phyloP scores from a whole-genome alignment of 2,888 invertebrate genomes.

The Parapristionchus giblindavisi region DNA sequence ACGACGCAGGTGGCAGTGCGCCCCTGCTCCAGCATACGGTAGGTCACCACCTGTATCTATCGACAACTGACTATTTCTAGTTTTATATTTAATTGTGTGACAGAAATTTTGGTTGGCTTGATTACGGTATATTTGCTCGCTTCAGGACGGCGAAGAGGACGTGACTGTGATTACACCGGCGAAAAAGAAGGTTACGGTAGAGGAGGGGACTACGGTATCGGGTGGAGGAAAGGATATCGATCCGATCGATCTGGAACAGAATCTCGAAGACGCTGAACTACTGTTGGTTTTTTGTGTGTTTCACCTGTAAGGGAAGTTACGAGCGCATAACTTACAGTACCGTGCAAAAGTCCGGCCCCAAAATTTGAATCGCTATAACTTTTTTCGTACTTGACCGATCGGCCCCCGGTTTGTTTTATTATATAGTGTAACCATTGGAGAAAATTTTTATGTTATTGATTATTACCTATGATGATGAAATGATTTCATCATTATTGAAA shows the following conservation, averaged over 20 bases:
- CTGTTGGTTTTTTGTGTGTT: too few species aligned
- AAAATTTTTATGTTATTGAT: too few species aligned
- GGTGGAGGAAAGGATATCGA: neutral
- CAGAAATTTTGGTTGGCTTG: neutral
- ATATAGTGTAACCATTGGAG: too few species aligned
- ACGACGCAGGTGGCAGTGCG: neutral
- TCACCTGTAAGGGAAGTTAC: too few species aligned
- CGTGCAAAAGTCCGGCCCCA: too few species aligned
- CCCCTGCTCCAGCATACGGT: conserved; percentile 27
- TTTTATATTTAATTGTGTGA: neutral
- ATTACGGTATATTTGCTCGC: neutral
- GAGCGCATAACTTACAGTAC: too few species aligned
- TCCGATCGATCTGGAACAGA: conserved; percentile 6
- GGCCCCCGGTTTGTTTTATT: too few species aligned
- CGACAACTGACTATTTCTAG: neutral
- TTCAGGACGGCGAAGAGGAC: conserved; percentile 31
- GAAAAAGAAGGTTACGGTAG: neutral
- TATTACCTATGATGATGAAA: too few species aligned
- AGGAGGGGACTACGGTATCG: neutral
- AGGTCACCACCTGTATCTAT: neutral
- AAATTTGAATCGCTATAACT: too few species aligned
- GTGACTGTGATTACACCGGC: conserved; percentile 3
- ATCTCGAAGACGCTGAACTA: conserved; percentile 21
- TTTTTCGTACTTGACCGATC: too few species aligned
- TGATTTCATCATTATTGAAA: too few species aligned